Evolutionary conservation across 2,888 invertebrate species (phyloP), one percentile per base, ranked within the genome.

Genomic region (Rotaria socialis): DNA sequence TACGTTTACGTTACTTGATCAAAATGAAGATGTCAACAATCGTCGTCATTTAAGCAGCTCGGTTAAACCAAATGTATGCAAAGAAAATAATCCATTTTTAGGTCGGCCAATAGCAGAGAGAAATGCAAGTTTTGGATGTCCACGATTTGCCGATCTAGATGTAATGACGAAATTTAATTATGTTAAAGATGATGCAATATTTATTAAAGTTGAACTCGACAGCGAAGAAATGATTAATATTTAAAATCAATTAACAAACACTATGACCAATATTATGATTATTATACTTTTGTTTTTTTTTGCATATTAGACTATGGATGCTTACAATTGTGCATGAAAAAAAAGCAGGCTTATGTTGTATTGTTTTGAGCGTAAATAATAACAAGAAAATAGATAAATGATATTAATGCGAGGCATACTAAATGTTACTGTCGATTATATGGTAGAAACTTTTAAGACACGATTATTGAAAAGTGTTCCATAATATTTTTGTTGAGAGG

Each of bases 41-140:
- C 88, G 91, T 2, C 88, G 90, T 50, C 90, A 92, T 88, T 88
- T 91, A 87, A 88, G 89, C 16, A 91, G 90, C 88, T 87, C 88
- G 56, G 88, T 90, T 43, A 89, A 89, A 87, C 89, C 90, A 22
- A 89, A 90, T 85, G 88, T 88, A 11, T 88, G 89, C 85, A 89
- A 89, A 84, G 88, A 88, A 85, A 90, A 90, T 88, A 87, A 88
- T 75, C 88, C 89, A 24, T 92, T 91, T 88, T 89, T 91, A 47
- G 90, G 89, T 3, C 88, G 90, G 24, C 91, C 91, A 16, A 88
- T 88, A 4, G 5, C 67, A 19, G 91, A 91, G 35, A 88, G 91
- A 11, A 91, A 92, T 87, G 90, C 91, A 1, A 89, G 90, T 8
- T 91, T 91, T 88, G 91, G 91, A 0, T 90, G 91, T 0, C 90